Conservation (phyloP, 2,888 invertebrate genomes). For the Perizoma flavofasciatum region DNA sequence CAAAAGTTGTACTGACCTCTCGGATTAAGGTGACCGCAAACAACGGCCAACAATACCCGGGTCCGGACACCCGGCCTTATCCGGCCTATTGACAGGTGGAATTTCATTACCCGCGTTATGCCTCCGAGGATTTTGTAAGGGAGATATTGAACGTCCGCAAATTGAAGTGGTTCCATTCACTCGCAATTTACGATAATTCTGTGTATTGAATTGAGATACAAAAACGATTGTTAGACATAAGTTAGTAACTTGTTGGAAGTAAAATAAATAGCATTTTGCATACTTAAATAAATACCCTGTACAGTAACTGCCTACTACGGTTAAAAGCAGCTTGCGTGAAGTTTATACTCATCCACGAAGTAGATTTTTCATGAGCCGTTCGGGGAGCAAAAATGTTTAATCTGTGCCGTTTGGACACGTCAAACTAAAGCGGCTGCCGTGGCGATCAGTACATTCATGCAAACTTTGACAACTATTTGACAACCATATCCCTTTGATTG, state of each 20-base stretch:
- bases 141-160: slow-evolving; percentile 12
- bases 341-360: too few relatives aligned
- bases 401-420: too few relatives aligned
- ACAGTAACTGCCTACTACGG: too few relatives aligned
- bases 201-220: not conserved
- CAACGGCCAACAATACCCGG: slow-evolving; percentile 25
- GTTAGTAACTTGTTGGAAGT: not conserved
- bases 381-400: too few relatives aligned
- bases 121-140: slow-evolving; percentile 22
- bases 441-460: too few relatives aligned
- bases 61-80: slow-evolving; percentile 26
- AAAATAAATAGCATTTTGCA: too few relatives aligned
- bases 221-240: not conserved
- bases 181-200: slow-evolving; percentile 16
- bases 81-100: slow-evolving; percentile 41
- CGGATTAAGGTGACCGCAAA: slow-evolving; percentile 32
- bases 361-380: too few relatives aligned
- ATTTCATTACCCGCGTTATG: slow-evolving; percentile 38
- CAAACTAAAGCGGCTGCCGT: too few relatives aligned
- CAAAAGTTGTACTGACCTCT: slow-evolving; percentile 34
- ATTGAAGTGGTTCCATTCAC: slow-evolving; percentile 19
- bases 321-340: too few relatives aligned
- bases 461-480: too few relatives aligned
- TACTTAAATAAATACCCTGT: too few relatives aligned
- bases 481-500: too few relatives aligned